A percentile compares a stretch with the other conserved stretches of the same genome.
Evolutionary conservation across 2,888 invertebrate species (phyloP).

Genomic region (Blera fallax): DNA sequence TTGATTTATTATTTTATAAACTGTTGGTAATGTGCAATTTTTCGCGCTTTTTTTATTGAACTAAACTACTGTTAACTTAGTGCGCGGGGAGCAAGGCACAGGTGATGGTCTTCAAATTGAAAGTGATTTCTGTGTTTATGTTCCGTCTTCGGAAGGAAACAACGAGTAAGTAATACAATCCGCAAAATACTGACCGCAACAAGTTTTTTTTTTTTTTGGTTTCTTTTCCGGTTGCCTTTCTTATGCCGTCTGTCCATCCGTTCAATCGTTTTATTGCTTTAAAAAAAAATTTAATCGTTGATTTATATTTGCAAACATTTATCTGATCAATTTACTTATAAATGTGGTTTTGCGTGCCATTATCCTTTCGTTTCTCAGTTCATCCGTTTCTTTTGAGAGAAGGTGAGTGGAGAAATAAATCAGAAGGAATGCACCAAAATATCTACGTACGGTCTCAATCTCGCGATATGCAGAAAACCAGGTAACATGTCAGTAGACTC

Average conservation of each 20-base stretch:
- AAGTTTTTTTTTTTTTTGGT: not conserved
- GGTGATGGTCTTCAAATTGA: constrained; percentile 40
- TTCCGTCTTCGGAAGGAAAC: constrained; percentile 3
- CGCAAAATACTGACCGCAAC: constrained; percentile 10
- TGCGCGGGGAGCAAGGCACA: not conserved
- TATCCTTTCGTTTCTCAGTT: constrained; percentile 10
- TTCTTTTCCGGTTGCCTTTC: constrained; percentile 4
- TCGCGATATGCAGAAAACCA: constrained; percentile 1
- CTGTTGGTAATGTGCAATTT: constrained; percentile 71
- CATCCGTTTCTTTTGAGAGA: constrained; percentile 1
- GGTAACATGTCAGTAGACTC: constrained; percentile 27
- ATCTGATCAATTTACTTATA: constrained; percentile 74
- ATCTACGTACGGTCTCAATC: constrained; percentile 15
- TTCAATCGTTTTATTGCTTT: not conserved
- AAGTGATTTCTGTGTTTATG: constrained; percentile 29
- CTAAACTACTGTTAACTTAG: constrained; percentile 55
- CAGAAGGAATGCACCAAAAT: constrained; percentile 24
- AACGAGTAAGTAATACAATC: constrained; percentile 3
- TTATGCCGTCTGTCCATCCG: not conserved
- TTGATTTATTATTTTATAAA: constrained; percentile 70
- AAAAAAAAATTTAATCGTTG: constrained; percentile 55
- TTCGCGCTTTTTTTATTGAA: constrained; percentile 64
- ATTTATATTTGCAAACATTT: constrained; percentile 73
- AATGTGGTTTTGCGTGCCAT: constrained; percentile 69
- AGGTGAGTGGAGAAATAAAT: constrained; percentile 13